Conservation (phyloP, 2,888 invertebrate species). For the Elmis aenea region DNA sequence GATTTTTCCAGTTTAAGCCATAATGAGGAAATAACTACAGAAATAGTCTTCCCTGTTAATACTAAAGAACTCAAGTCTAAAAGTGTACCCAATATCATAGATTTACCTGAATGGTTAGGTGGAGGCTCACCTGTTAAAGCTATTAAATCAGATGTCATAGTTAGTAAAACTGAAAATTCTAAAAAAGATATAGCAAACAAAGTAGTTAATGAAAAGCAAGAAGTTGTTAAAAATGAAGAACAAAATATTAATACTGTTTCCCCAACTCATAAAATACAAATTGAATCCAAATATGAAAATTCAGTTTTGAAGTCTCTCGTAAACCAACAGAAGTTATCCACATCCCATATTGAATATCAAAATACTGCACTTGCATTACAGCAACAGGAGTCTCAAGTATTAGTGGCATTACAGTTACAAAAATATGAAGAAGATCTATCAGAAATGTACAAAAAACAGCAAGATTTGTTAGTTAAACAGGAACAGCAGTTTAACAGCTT, state of each 20-base stretch:
- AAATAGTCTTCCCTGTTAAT: constrained; percentile 34
- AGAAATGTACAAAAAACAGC: constrained; percentile 53
- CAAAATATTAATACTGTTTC: too few relatives aligned
- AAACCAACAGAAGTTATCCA: constrained; percentile 34
- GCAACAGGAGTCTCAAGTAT: constrained; percentile 58
- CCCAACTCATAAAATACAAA: not conserved
- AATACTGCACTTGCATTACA: constrained; percentile 55
- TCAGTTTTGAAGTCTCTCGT: constrained; percentile 24
- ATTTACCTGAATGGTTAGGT: constrained; percentile 40
- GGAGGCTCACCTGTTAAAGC: constrained; percentile 21
- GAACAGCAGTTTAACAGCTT: constrained; percentile 53
- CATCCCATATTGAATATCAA: constrained; percentile 49
- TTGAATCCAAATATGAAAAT: not conserved
- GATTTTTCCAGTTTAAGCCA: constrained; percentile 4
- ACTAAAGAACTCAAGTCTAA: constrained; percentile 20
- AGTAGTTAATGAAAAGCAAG: not conserved
- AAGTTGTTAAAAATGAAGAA: not conserved
- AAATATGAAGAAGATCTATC: constrained; percentile 59
- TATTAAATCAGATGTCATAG: constrained; percentile 20
- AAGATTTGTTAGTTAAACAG: constrained; percentile 51
- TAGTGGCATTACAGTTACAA: constrained; percentile 58
- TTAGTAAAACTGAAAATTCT: constrained; percentile 4
- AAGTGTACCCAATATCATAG: constrained; percentile 21
- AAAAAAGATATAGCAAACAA: not conserved
- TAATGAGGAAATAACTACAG: constrained; percentile 30